These are phyloP conservation scores for Watsonalla binaria DNA, from an alignment of 2,888 invertebrate species.

Conservation along the genomic window DNA sequence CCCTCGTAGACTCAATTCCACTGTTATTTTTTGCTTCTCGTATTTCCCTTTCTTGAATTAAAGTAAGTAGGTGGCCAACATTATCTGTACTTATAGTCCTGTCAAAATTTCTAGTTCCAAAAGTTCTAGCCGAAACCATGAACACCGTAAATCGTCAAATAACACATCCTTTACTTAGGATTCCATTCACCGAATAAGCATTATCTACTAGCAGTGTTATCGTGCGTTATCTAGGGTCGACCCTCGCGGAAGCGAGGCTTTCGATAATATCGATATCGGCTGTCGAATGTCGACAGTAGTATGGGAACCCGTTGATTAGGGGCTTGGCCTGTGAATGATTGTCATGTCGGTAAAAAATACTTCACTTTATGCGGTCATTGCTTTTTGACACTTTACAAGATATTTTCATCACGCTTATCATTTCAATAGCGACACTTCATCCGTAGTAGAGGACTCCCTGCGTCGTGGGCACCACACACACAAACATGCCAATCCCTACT, in stretches of 20 bases:
- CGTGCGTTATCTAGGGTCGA: constrained; percentile 40
- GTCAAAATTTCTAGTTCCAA: too few relatives aligned
- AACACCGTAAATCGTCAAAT: too few relatives aligned
- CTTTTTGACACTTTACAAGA: background rate
- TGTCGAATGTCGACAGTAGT: background rate
- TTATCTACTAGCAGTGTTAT: constrained; percentile 37
- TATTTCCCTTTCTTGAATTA: too few relatives aligned
- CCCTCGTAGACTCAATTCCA: too few relatives aligned
- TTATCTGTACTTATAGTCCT: too few relatives aligned
- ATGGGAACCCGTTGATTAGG: background rate
- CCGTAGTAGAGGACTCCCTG: too few relatives aligned
- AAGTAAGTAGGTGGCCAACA: too few relatives aligned
- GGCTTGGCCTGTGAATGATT: background rate
- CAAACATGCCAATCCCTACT: too few relatives aligned
- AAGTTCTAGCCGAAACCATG: too few relatives aligned
- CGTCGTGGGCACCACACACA: too few relatives aligned
- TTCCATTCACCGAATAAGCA: constrained; percentile 34
- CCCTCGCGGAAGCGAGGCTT: constrained; percentile 51
- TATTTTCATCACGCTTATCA: background rate
- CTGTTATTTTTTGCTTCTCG: too few relatives aligned
- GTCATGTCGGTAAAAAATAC: background rate
- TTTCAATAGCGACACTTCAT: too few relatives aligned
- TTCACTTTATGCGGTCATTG: background rate
- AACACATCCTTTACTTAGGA: constrained; percentile 18
- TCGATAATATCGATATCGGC: constrained; percentile 21